phyloP scores from a whole-genome alignment of 2,797 vertebrate species.

The Falco naumanni region DNA sequence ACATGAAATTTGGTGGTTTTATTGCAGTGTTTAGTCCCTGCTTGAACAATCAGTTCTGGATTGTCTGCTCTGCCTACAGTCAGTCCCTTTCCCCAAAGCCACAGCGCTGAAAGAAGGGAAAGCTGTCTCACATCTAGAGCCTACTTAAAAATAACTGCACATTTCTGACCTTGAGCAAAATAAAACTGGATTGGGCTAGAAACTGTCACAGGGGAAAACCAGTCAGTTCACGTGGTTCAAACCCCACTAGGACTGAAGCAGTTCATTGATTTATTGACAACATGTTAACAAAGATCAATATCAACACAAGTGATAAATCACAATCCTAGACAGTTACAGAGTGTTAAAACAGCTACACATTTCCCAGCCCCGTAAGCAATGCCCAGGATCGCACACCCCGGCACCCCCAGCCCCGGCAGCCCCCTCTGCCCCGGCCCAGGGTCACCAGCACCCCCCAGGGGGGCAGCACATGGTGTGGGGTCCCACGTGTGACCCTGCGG shows the following conservation, averaged over 20 bases:
- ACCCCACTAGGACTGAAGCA: background rate
- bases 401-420: rapidly evolving
- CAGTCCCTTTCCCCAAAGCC: background rate
- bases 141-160: background rate
- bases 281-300: background rate
- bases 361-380: background rate
- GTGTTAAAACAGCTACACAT: rapidly evolving
- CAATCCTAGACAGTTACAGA: background rate
- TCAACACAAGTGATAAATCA: background rate
- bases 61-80: background rate
- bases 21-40: background rate
- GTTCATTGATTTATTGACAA: background rate
- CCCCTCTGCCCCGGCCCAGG: rapidly evolving
- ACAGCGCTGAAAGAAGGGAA: background rate
- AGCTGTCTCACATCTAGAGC: background rate
- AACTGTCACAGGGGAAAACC: background rate
- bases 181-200: background rate
- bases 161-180: background rate
- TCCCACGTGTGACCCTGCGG: rapidly evolving
- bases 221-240: background rate
- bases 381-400: rapidly evolving
- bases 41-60: background rate
- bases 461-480: no score
- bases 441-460: background rate
- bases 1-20: background rate